Evolutionary conservation across 2,797 vertebrate species (phyloP), one percentile per base, ranked within the genome.

Genomic region (Arrhamphus sclerolepis): DNA sequence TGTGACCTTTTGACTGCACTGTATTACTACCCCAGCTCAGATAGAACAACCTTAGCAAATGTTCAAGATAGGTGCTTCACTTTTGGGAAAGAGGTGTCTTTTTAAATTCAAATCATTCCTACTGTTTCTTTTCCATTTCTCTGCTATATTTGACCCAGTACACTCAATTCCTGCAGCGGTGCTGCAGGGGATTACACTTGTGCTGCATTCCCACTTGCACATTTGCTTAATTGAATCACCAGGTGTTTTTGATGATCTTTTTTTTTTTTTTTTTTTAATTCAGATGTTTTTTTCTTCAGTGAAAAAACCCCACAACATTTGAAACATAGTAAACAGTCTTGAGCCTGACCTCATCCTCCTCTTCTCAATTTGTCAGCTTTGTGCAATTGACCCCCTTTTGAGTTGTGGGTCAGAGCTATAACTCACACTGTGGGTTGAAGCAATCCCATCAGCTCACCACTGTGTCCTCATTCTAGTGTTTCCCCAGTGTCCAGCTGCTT

Each of bases 381-480:
- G 77, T 72, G 80, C 62, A 10, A 68, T 75, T 86, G 85, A 89
- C 88, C 85, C 34, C 82, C 58, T 50, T 86, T 83, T 83, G 68
- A 80, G 67, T 87, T 81, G 78, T 57, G 81, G 87, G 90, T 90
- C 87, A 87, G 70, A 87, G 84, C 86, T 76, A 86, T 89, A 84
- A 85, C 81, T 89, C 86, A 79, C 79, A 81, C 71, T 55, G 78
- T 72, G 76, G 75, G 72, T 72, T 75, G 84, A 83, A 77, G 83
- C 69, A 61, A 70, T 87, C 80, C 81, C 84, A 84, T 88, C 83
- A 87, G 80, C 21, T 2, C 50, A 66, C 71, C 16, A 49, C 80
- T 20, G 72, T 81, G 89, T 91, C 87, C 87, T 87, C 83, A 82
- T 90, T 88, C 87, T 74, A 46, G 69, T 76, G 73, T 82, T 86